These are phyloP conservation scores for Sciurus niger DNA, from an alignment of 2,113 vertebrate species.

Conservation along the genomic window DNA sequence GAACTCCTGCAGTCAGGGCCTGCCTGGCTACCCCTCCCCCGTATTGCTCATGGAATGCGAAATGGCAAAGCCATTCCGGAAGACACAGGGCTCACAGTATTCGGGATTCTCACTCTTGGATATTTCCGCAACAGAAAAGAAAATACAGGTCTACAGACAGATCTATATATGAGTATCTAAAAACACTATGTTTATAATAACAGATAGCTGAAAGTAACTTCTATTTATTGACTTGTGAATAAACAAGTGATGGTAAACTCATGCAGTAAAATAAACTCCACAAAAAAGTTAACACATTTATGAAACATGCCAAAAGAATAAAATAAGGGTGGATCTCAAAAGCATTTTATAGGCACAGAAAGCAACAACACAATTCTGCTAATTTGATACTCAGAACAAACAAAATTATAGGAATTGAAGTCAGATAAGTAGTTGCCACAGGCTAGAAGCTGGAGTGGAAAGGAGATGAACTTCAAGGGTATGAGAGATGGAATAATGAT, in stretches of 20 bases:
- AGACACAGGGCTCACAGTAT: background rate
- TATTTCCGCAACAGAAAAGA: background rate
- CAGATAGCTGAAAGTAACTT: background rate
- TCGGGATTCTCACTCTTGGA: background rate
- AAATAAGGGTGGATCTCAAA: background rate
- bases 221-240: background rate
- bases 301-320: background rate
- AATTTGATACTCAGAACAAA: background rate
- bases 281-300: background rate
- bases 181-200: background rate
- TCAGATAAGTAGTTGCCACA: background rate
- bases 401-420: background rate
- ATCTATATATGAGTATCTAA: background rate
- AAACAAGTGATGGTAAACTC: background rate
- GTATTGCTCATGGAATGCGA: background rate
- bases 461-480: too few relatives aligned
- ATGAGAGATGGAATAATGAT: too few relatives aligned
- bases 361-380: background rate
- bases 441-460: background rate
- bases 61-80: background rate
- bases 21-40: background rate
- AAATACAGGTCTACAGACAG: background rate
- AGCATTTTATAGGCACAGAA: background rate
- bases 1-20: too few relatives aligned
- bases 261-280: background rate